These are phyloP conservation scores for Achlya flavicornis DNA, from an alignment of 2,888 invertebrate species.

Conservation along the genomic window DNA sequence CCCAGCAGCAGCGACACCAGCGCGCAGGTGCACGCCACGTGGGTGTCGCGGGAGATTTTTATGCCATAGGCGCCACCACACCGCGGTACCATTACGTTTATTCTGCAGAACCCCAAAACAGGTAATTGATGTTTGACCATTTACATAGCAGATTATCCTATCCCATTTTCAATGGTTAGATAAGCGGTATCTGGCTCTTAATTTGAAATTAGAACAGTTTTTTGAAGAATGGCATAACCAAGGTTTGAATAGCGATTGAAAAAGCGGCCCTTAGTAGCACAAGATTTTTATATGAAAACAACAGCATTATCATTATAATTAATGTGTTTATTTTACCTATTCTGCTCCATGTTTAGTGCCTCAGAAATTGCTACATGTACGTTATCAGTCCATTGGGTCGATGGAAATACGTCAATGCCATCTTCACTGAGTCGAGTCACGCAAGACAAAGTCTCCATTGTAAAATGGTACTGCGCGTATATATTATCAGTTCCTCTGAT, in stretches of 20 bases:
- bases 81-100: slow-evolving; percentile 55
- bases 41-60: slow-evolving; percentile 86
- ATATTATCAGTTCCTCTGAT: slow-evolving; percentile 83
- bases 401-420: slow-evolving; percentile 84
- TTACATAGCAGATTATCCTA: too few relatives aligned
- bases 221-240: too few relatives aligned
- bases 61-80: slow-evolving; percentile 87
- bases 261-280: too few relatives aligned
- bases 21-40: slow-evolving; percentile 86
- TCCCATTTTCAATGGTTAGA: too few relatives aligned
- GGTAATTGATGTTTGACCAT: too few relatives aligned
- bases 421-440: slow-evolving; percentile 86
- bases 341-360: slow-evolving; percentile 79
- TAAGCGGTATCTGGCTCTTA: too few relatives aligned
- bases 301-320: too few relatives aligned
- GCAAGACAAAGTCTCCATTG: slow-evolving; percentile 87
- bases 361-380: slow-evolving; percentile 79
- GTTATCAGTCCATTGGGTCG: slow-evolving; percentile 84
- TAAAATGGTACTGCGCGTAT: slow-evolving; percentile 87
- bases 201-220: too few relatives aligned
- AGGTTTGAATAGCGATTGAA: too few relatives aligned
- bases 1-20: slow-evolving; percentile 86
- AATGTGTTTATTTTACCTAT: slow-evolving; percentile 71
- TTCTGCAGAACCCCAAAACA: slow-evolving; percentile 35
- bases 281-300: too few relatives aligned